These are phyloP conservation scores for Orchesella flavescens DNA, from an alignment of 2,888 invertebrate genomes.

Conservation along the genomic window DNA sequence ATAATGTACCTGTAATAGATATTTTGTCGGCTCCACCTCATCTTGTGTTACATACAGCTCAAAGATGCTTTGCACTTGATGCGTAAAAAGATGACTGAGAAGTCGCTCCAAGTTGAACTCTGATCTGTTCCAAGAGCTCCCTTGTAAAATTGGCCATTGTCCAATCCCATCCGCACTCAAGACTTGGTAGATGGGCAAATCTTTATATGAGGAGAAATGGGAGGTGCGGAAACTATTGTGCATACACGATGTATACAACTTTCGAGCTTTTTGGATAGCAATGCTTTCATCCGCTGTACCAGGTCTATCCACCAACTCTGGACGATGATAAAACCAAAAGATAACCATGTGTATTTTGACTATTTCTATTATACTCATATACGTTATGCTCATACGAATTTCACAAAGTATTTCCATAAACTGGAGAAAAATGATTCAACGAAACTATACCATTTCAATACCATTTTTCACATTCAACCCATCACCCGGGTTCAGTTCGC, in stretches of 20 bases:
- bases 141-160: constrained; percentile 73
- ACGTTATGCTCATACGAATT: too few species aligned
- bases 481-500: too few species aligned
- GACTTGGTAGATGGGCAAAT: constrained; percentile 73
- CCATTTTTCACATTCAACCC: too few species aligned
- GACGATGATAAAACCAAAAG: neutral
- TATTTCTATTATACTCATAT: neutral
- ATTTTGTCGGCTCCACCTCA: constrained; percentile 75
- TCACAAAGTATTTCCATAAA: too few species aligned
- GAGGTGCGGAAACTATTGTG: constrained; percentile 73
- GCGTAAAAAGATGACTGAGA: constrained; percentile 73
- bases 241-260: constrained; percentile 74
- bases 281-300: constrained; percentile 71
- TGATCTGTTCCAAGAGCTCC: constrained; percentile 72
- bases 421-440: too few species aligned
- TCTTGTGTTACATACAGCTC: constrained; percentile 74
- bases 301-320: constrained; percentile 73
- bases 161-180: constrained; percentile 73
- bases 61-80: constrained; percentile 74
- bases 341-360: neutral
- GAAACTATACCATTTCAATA: too few species aligned
- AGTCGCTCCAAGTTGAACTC: constrained; percentile 73
- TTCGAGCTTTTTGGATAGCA: constrained; percentile 73
- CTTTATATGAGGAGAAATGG: constrained; percentile 72
- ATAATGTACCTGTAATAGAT: constrained; percentile 75